A percentile compares a stretch with the other conserved stretches of the same genome.
Evolutionary conservation across 2,797 vertebrate genomes (phyloP).

Genomic region (Chelon auratus): DNA sequence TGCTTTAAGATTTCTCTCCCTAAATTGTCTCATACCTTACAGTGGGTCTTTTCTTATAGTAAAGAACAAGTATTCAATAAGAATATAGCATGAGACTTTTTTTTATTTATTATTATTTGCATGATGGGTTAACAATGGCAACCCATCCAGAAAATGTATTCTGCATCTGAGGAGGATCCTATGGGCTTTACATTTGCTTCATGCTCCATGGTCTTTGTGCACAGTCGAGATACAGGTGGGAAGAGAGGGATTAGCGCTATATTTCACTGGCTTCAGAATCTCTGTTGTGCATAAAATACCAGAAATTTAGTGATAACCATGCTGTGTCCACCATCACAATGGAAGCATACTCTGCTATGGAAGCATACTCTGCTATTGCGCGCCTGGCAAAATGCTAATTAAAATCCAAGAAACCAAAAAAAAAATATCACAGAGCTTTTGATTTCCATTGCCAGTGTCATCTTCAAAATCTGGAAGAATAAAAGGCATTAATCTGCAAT

Average conservation of each 20-base stretch:
- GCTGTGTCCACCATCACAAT: not conserved
- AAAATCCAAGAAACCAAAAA: not conserved
- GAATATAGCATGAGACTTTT: constrained; percentile 4
- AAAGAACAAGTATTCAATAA: constrained; percentile 17
- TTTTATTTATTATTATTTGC: constrained; percentile 8
- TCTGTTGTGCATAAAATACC: not conserved
- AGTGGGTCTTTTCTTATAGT: constrained; percentile 9
- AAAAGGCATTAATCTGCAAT: constrained; percentile 19
- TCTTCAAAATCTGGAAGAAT: constrained; percentile 26
- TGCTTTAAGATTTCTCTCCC: not conserved
- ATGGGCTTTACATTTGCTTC: constrained; percentile 18
- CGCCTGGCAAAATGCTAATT: not conserved
- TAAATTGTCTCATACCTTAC: constrained; percentile 3
- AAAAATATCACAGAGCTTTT: not conserved
- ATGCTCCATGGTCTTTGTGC: constrained; percentile 25
- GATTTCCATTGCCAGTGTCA: constrained; percentile 7
- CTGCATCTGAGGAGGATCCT: constrained; percentile 16
- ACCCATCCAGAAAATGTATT: constrained; percentile 21
- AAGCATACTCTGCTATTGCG: not conserved
- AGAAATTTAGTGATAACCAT: not conserved
- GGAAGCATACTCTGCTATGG: not conserved
- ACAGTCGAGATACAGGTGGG: constrained; percentile 21
- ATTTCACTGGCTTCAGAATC: constrained; percentile 16
- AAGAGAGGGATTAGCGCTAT: constrained; percentile 23
- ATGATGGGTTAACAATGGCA: constrained; percentile 40